These are phyloP conservation scores for Ranitomeya imitator DNA, from an alignment of 2,113 vertebrate genomes.

Conservation along the genomic window DNA sequence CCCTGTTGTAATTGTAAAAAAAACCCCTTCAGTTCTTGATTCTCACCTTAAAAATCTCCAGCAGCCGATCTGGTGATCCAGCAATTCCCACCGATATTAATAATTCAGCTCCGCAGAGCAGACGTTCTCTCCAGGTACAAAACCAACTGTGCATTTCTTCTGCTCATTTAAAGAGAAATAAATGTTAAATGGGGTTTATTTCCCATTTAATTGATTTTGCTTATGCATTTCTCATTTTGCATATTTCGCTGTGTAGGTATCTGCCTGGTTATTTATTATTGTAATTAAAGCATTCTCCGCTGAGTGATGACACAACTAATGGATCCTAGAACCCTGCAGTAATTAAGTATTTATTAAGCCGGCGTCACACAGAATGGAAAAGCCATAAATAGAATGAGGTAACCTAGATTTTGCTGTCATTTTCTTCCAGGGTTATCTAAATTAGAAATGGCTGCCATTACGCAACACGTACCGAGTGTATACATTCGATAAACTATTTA, in stretches of 20 bases:
- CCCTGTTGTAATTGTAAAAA: not conserved
- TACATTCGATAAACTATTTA: slow-evolving; percentile 40
- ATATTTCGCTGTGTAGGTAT: slow-evolving; percentile 13
- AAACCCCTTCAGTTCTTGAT: not conserved
- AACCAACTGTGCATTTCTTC: not conserved
- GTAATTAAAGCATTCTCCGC: slow-evolving; percentile 37
- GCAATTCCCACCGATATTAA: slow-evolving; percentile 7
- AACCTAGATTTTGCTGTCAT: slow-evolving; percentile 47
- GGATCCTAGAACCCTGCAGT: slow-evolving; percentile 3
- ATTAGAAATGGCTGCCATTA: slow-evolving; percentile 39
- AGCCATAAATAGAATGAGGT: slow-evolving; percentile 16
- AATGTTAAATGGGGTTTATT: not conserved
- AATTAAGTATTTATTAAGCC: slow-evolving; percentile 55
- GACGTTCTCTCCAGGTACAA: not conserved
- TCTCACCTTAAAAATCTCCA: not conserved
- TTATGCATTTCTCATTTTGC: slow-evolving; percentile 15
- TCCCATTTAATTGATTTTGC: not conserved
- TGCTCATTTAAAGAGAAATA: not conserved
- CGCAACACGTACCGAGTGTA: not conserved
- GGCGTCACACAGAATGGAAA: not conserved
- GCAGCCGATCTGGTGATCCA: not conserved
- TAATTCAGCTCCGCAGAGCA: not conserved
- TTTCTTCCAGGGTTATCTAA: slow-evolving; percentile 34
- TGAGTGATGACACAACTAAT: slow-evolving; percentile 41
- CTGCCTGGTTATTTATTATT: slow-evolving; percentile 36